Conservation (phyloP, 2,888 invertebrate genomes). For the Schrankia costaestrigalis region DNA sequence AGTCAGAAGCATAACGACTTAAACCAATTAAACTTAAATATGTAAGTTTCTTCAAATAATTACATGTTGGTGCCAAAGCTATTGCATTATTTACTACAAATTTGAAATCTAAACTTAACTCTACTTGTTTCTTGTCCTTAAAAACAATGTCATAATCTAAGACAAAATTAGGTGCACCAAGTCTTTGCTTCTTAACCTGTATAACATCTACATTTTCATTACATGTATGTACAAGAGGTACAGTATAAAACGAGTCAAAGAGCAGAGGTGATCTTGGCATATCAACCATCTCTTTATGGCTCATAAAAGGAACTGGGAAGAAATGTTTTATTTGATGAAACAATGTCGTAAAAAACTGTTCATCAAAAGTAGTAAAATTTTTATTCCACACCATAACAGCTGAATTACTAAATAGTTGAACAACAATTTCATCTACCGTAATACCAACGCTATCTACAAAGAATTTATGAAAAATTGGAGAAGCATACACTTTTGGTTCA, state of each 20-base stretch:
- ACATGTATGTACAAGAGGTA: constrained; percentile 4
- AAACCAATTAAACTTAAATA: constrained; percentile 53
- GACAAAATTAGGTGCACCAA: constrained; percentile 30
- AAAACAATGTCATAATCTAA: constrained; percentile 56
- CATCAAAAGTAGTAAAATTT: constrained; percentile 45
- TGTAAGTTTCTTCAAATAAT: constrained; percentile 58
- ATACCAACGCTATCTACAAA: constrained; percentile 36
- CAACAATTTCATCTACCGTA: not conserved
- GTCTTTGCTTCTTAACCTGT: constrained; percentile 39
- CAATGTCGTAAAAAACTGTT: constrained; percentile 48
- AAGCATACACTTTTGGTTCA: constrained; percentile 34
- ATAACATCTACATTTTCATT: not conserved
- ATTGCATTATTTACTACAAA: constrained; percentile 34
- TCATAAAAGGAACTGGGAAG: constrained; percentile 38
- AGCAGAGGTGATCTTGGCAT: constrained; percentile 18
- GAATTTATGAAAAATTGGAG: constrained; percentile 43
- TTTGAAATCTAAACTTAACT: constrained; percentile 46
- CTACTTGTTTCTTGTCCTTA: constrained; percentile 34
- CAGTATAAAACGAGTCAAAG: constrained; percentile 45
- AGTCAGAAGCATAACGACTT: constrained; percentile 44
- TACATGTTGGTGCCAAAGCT: constrained; percentile 34
- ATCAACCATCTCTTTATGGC: constrained; percentile 12
- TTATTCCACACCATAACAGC: constrained; percentile 55
- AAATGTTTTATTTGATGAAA: constrained; percentile 39
- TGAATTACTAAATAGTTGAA: constrained; percentile 27